A percentile compares a stretch with the other conserved stretches of the same genome.
phyloP scores from a whole-genome alignment of 2,888 invertebrate species.

The Schrankia costaestrigalis region DNA sequence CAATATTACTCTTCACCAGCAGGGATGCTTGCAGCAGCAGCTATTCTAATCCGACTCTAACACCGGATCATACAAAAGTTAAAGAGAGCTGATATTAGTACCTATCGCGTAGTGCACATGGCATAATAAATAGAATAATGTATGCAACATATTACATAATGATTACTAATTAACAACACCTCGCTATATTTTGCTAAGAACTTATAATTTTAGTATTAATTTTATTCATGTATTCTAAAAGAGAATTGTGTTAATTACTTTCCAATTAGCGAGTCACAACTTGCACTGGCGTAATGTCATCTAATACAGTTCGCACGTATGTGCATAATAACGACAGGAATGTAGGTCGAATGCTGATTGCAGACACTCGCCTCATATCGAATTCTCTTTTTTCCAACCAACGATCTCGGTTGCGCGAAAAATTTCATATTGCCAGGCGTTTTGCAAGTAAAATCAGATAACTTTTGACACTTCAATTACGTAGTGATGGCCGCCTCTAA shows the following conservation, averaged over 20 bases:
- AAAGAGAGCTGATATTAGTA: too few relatives aligned
- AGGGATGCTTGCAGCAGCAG: too few relatives aligned
- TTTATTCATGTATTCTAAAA: too few relatives aligned
- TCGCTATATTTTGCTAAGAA: too few relatives aligned
- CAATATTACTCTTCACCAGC: too few relatives aligned
- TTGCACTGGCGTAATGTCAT: conserved; percentile 36
- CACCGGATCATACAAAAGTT: too few relatives aligned
- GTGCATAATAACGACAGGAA: conserved; percentile 61
- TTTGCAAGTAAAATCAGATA: conserved; percentile 81
- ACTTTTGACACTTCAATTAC: conserved; percentile 81
- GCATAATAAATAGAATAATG: too few relatives aligned
- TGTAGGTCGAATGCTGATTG: conserved; percentile 77
- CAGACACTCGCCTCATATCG: conserved; percentile 73
- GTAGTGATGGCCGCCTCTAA: conserved; percentile 71
- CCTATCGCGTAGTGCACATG: too few relatives aligned
- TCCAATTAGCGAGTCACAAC: conserved; percentile 34
- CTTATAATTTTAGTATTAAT: too few relatives aligned
- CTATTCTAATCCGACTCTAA: too few relatives aligned
- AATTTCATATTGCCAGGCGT: conserved; percentile 75
- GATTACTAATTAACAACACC: too few relatives aligned
- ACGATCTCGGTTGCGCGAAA: conserved; percentile 71
- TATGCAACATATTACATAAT: too few relatives aligned
- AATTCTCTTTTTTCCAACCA: conserved; percentile 74
- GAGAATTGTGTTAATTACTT: conserved; percentile 36
- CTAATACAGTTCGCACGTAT: conserved; percentile 45